Evolutionary conservation across 2,113 vertebrate genomes (phyloP).

Genomic region (Oreochromis spilurus): DNA sequence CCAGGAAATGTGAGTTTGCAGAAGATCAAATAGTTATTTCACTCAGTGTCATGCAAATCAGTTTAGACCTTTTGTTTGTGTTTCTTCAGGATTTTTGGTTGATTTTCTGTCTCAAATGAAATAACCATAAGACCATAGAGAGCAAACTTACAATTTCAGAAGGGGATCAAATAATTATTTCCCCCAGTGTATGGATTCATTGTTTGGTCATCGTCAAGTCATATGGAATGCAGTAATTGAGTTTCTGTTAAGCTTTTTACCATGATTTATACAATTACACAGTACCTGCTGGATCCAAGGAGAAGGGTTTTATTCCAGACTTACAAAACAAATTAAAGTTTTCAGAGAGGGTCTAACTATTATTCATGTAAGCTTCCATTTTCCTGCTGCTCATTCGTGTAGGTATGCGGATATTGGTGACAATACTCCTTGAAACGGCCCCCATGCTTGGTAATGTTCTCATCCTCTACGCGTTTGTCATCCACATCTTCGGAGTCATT

Average conservation of each 20-base stretch:
- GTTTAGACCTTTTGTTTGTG: too few relatives aligned
- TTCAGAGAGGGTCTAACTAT: fast-evolving
- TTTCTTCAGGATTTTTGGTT: neutral
- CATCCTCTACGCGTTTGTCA: neutral
- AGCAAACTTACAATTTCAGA: neutral
- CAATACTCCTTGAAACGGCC: slow-evolving; percentile 77
- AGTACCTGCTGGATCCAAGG: neutral
- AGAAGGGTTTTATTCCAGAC: neutral
- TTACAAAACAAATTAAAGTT: neutral
- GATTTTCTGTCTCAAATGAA: neutral
- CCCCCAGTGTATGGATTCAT: neutral
- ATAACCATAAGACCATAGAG: fast-evolving
- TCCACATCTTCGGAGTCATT: slow-evolving; percentile 57
- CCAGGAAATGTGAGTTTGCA: too few relatives aligned
- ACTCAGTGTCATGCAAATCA: too few relatives aligned
- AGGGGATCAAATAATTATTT: neutral
- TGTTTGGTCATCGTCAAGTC: fast-evolving
- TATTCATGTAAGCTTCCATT: fast-evolving
- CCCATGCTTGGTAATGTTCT: slow-evolving; percentile 79
- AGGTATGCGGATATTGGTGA: slow-evolving; percentile 82
- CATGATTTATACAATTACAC: neutral
- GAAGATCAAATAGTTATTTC: too few relatives aligned
- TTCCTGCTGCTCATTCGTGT: neutral
- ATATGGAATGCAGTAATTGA: neutral
- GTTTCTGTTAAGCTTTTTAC: neutral